Conservation (phyloP, 1,140 invertebrate species). For the Bemisia tabaci region DNA sequence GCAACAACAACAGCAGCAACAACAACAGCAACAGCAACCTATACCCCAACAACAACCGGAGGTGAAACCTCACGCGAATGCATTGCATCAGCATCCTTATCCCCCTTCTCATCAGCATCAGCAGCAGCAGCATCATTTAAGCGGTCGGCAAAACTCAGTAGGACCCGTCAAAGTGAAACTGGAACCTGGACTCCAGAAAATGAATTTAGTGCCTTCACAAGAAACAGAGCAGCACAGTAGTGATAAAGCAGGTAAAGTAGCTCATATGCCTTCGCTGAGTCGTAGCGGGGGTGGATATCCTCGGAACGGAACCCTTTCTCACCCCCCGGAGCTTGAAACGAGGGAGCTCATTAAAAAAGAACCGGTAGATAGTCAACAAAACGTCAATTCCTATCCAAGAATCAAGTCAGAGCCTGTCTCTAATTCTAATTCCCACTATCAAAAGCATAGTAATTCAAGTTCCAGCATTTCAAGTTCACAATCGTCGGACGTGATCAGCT, state of each 20-base stretch:
- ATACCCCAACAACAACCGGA: neutral
- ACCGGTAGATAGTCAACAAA: neutral
- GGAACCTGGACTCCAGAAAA: neutral
- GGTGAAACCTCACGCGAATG: neutral
- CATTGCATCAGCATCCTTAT: neutral
- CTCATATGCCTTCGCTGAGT: neutral
- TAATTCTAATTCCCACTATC: neutral
- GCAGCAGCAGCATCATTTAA: neutral
- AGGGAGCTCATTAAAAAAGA: neutral
- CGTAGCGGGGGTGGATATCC: neutral
- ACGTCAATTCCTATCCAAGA: neutral
- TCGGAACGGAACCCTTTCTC: neutral
- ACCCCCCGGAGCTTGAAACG: neutral
- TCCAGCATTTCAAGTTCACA: neutral
- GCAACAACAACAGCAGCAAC: constrained; percentile 15
- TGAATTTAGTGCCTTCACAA: neutral
- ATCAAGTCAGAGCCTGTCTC: neutral
- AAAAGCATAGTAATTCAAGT: neutral
- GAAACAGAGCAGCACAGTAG: neutral
- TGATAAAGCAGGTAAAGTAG: neutral
- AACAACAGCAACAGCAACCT: neutral
- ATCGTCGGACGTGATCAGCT: constrained; percentile 4
- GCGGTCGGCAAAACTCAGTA: neutral
- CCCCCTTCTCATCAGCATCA: neutral
- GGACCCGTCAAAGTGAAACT: neutral